Base-by-base conservation (phyloP, 2,888 invertebrate species). In the Synanthedon myopaeformis region DNA sequence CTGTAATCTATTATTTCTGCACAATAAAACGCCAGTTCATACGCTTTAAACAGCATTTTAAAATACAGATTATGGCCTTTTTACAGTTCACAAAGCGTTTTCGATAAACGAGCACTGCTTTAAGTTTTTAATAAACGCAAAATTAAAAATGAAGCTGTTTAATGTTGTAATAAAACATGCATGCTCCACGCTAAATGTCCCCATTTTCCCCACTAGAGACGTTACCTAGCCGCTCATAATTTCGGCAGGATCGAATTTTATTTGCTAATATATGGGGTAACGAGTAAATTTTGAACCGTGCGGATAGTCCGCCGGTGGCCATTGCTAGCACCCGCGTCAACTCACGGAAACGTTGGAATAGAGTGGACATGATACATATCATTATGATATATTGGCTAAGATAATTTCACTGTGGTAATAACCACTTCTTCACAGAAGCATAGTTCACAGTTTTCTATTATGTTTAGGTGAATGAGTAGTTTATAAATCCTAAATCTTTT, bases 241-340 rank as follows among this genome's bases (percentile, higher is more conserved):
- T 74, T 64, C 66, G 65, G 64, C 53, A 55, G 64, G 72, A 74
- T 77, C 76, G 77, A 79, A 78, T 76, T 79, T 79, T 77, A 78
- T 78, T 45, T 45, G 45, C 45, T 45, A 45, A 45, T 45, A 45
- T 45, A 51, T 42, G 51, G 23, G 45, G 45, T 13, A 45, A 45
- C 45, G 45, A 45, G 45, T 45, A 45, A 45, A 45, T 45, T 45
- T 14, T 45, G 45, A 45, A 45, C 45, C n/a, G 45, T 45, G 45
- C 45, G 13, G 45, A 45, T 45, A n/a, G 45, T 45, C 57, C 60
- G 58, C 49, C 49, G 19, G 49, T 49, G 68, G 70, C 76, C 70
- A 72, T 76, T 73, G 76, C 61, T 52, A 69, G 66, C 76, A 77
- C 76, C 72, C 70, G 74, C 60, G 69, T 60, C 70, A 63, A 59